Evolutionary conservation across 2,113 vertebrate genomes (phyloP), one percentile per base, ranked within the genome.

Genomic region (Rhombomys opimus): DNA sequence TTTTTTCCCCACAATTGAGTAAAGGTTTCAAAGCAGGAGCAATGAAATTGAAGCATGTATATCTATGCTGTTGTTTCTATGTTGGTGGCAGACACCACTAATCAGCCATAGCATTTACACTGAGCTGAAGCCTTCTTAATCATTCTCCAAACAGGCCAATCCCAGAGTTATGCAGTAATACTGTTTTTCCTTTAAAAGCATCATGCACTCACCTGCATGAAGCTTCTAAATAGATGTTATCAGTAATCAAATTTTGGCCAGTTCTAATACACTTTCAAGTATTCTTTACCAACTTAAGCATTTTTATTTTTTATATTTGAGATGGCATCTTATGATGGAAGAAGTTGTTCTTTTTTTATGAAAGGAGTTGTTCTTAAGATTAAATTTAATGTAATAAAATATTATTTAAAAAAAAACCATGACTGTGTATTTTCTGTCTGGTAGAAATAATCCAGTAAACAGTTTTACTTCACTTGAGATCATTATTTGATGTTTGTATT

Each of bases 401-500:
- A 5, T 30, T 23, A 41, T 72, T 67, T 22, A 20, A 38, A 75
- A 90, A 18, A 87, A 9, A 63, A 72, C 70, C 3, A 57, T 23
- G 4, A 41, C 11, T 32, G 30, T 23, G 9, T 65, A 59, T 10
- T 38, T 86, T 25, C 6, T 25, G 5, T 46, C n/a, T 57, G 50
- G 22, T 75, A 88, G 32, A 93, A 82, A 70, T 32, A 54, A 87
- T 89, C 20, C 52, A 54, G 14, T 65, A 75, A 57, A 23, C 2
- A 5, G 1, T 70, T 75, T 78, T 54, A 7, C 6, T 46, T 90
- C 46, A 10, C 81, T 70, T 41, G 13, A 90, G 78, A 23, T 50
- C 3, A 15, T 25, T 84, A 54, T 73, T 87, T 85, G 41, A 30
- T 90, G 22, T 75, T 97, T 93, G 0, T 96, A 3, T 96, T 94